Base-by-base conservation (phyloP, 1,140 invertebrate genomes). In the Microplitis mediator region DNA sequence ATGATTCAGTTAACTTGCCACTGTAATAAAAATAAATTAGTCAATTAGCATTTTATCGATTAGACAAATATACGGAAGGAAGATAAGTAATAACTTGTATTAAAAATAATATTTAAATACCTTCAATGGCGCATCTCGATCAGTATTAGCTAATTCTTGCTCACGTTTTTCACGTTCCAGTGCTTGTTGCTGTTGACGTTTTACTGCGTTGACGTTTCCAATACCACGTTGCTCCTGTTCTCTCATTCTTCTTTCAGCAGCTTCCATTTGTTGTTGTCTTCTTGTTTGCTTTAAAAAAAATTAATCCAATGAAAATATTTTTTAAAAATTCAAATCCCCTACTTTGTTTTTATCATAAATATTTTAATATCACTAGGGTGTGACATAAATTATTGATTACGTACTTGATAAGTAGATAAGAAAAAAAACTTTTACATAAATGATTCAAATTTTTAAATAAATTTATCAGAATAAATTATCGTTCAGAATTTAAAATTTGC, bases 221-320 rank as follows among this genome's bases (percentile, higher is more conserved):
- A 90, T 85, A 13, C 90, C 90, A 71, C 88, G 77, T 52, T 69
- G 76, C 75, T 89, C 88, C 69, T 88, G 83, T 52, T 89, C 84
- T 63, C 79, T 75, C 51, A 85, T 73, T 67, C 89, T 81, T 74
- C 79, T 87, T 70, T 90, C 89, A 61, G 89, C 90, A 31, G 90
- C 90, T 76, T 88, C 89, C 8, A 85, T 86, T 74, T 87, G 83
- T 73, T 87, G 87, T 23, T 79, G 80, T 68, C 90, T 77, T 34
- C 85, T 80, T 32, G 83, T 86, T 76, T 88, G 88, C 88, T 89
- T 67, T 69, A 75, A 16, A 32, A 36, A 52, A 16, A n/a, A 66
- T 35, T 11, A 36, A 23, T 23, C 23, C 23, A 23, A n/a, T n/a
- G n/a, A n/a, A n/a, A n/a, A n/a, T n/a, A n/a, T n/a, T n/a, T n/a